Conservation (phyloP, 2,888 invertebrate genomes). For the Himalopsyche tibetana region DNA sequence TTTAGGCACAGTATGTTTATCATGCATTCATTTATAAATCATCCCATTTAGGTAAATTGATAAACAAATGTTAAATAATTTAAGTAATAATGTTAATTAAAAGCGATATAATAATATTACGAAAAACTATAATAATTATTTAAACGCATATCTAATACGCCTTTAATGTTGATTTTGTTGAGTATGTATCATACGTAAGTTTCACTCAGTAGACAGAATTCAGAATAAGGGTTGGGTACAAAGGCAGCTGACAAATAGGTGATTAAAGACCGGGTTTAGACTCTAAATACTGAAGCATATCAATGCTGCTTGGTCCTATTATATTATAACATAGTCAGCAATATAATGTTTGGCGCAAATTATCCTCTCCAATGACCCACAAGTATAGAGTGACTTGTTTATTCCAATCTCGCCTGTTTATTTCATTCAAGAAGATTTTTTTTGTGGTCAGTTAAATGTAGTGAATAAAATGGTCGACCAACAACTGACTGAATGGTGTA, state of each 20-base stretch:
- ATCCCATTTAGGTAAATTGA: no score
- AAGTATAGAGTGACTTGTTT: constrained; percentile 14
- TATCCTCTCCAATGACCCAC: constrained; percentile 1
- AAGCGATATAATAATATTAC: no score
- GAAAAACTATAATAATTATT: no score
- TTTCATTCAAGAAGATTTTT: not conserved
- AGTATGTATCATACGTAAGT: not conserved
- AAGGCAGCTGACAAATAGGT: constrained; percentile 63
- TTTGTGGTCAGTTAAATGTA: not conserved
- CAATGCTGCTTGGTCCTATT: not conserved
- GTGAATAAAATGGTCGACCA: not conserved
- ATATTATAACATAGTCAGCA: not conserved
- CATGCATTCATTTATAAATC: no score
- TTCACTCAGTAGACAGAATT: constrained; percentile 27
- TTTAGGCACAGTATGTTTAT: no score
- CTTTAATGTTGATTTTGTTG: no score
- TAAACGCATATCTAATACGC: no score
- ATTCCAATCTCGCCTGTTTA: not conserved
- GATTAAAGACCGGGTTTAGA: constrained; percentile 60
- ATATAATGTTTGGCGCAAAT: constrained; percentile 1
- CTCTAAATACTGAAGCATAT: constrained; percentile 47
- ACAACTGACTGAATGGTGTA: no score
- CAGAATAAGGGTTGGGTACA: constrained; percentile 47
- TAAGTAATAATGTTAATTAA: no score
- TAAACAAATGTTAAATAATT: no score